Percentiles rank a stretch among this genome's conserved stretches.
These are phyloP conservation scores for Adelges cooleyi DNA, from an alignment of 1,140 invertebrate genomes.

Conservation along the genomic window DNA sequence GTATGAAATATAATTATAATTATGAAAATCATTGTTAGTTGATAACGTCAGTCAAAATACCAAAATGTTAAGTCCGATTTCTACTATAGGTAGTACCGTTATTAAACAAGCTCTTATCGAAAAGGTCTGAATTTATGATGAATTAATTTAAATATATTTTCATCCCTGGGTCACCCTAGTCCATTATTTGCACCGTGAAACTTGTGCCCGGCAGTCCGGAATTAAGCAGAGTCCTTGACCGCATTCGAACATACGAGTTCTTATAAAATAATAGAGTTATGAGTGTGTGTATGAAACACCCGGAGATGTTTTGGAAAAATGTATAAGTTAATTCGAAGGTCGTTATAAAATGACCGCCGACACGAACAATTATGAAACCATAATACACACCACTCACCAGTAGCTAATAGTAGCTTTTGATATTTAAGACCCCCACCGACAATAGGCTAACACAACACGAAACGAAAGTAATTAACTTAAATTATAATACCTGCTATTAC, in stretches of 20 bases:
- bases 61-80: too few relatives aligned
- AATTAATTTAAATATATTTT: too few relatives aligned
- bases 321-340: slow-evolving; percentile 22
- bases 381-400: not conserved
- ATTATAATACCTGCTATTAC: slow-evolving; percentile 1
- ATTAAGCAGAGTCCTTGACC: slow-evolving; percentile 6
- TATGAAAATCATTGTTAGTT: too few relatives aligned
- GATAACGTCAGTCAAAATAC: too few relatives aligned
- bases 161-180: too few relatives aligned
- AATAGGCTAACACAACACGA: not conserved
- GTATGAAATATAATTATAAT: too few relatives aligned
- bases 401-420: slow-evolving; percentile 1
- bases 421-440: not conserved
- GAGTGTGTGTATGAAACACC: not conserved
- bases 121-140: too few relatives aligned
- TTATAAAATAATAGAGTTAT: not conserved
- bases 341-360: not conserved
- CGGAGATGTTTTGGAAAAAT: slow-evolving; percentile 18
- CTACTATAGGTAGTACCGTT: too few relatives aligned
- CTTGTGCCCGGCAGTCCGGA: not conserved
- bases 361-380: slow-evolving; percentile 14
- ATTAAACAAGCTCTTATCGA: too few relatives aligned
- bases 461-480: slow-evolving; percentile 15
- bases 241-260: not conserved
- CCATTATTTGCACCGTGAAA: not conserved